phyloP scores from a whole-genome alignment of 2,888 invertebrate species.

The Tetheella fluctuosa region DNA sequence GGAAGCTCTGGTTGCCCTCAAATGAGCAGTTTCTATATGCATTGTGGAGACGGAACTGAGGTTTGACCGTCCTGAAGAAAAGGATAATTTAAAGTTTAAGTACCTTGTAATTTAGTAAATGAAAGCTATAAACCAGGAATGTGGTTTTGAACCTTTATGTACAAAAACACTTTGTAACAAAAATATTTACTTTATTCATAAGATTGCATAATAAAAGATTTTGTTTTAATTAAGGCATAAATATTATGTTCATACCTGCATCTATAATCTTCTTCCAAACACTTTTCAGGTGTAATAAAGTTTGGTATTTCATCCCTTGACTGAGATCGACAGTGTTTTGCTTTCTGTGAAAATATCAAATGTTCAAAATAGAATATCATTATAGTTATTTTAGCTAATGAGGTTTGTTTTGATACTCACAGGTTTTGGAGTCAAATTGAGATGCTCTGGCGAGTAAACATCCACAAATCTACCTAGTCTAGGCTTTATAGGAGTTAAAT shows the following conservation, averaged over 20 bases:
- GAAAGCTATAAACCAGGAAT: too few relatives aligned
- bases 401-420: slow-evolving; percentile 56
- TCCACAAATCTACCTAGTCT: slow-evolving; percentile 73
- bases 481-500: slow-evolving; percentile 66
- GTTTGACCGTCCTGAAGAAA: slow-evolving; percentile 63
- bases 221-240: too few relatives aligned
- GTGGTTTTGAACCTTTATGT: too few relatives aligned
- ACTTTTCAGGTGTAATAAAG: slow-evolving; percentile 63
- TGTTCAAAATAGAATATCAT: slow-evolving; percentile 10
- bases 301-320: slow-evolving; percentile 60
- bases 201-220: too few relatives aligned
- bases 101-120: too few relatives aligned
- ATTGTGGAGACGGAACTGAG: slow-evolving; percentile 51
- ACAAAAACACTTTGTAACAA: too few relatives aligned
- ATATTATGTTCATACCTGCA: slow-evolving; percentile 68
- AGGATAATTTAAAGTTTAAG: slow-evolving; percentile 4
- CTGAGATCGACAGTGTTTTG: slow-evolving; percentile 45
- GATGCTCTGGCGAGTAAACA: slow-evolving; percentile 79
- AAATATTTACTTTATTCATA: too few relatives aligned
- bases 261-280: slow-evolving; percentile 55
- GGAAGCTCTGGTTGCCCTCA: slow-evolving; percentile 86
- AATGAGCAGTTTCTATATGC: slow-evolving; percentile 76
- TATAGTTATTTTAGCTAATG: background rate
- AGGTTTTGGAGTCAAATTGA: slow-evolving; percentile 73
- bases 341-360: slow-evolving; percentile 48